Conservation (phyloP, 1,140 invertebrate species). For the Holotrichia oblita region DNA sequence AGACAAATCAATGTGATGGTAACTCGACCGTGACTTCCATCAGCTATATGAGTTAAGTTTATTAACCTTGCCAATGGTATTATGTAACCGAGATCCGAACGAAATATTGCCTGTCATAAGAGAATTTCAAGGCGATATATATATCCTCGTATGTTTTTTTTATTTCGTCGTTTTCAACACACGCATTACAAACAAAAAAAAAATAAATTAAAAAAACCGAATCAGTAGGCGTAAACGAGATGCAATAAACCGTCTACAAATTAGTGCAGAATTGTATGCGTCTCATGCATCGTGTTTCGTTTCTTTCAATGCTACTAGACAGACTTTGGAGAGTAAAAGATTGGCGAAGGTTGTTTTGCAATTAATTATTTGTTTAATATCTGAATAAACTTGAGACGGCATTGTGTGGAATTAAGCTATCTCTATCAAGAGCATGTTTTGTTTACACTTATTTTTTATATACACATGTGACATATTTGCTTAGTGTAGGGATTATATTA, state of each 20-base stretch:
- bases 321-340: not conserved
- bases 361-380: not conserved
- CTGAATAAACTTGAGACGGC: not conserved
- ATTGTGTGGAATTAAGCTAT: not conserved
- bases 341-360: not conserved
- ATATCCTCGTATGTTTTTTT: not conserved
- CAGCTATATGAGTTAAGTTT: not conserved
- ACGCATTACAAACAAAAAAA: not conserved
- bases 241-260: not conserved
- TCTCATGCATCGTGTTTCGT: not conserved
- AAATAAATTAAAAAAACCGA: not conserved
- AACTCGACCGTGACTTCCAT: not conserved
- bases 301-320: not conserved
- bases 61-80: conserved; percentile 6
- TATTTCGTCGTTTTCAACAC: not conserved
- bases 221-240: not conserved
- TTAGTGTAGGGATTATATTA: too few species aligned
- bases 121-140: conserved; percentile 4
- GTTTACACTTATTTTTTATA: not conserved
- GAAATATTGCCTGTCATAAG: not conserved
- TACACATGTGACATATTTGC: too few species aligned
- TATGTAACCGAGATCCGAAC: conserved; percentile 11
- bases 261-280: not conserved
- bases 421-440: conserved; percentile 1
- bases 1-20: conserved; percentile 6